A percentile compares a stretch with the other conserved stretches of the same genome.
These are phyloP conservation scores for Trigoniulus corallinus DNA, from an alignment of 1,140 invertebrate genomes.

Conservation along the genomic window DNA sequence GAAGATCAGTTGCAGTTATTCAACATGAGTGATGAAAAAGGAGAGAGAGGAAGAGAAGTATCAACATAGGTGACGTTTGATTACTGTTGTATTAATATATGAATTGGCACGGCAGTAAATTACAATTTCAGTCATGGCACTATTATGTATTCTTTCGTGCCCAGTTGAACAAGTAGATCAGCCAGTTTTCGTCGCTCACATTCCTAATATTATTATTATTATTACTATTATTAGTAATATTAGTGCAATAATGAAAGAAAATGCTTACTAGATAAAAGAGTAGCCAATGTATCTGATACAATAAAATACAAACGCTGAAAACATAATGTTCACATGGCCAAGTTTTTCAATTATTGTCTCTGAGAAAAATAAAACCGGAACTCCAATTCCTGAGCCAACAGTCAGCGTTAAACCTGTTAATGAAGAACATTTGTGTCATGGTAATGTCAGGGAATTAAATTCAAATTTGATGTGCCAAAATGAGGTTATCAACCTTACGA, in stretches of 20 bases:
- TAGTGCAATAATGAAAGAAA: not conserved
- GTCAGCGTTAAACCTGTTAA: constrained; percentile 55
- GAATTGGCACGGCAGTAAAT: too few relatives aligned
- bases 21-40: too few relatives aligned
- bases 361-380: constrained; percentile 61
- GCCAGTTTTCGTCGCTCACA: not conserved
- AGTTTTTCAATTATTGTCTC: constrained; percentile 60
- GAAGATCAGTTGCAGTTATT: too few relatives aligned
- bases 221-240: not conserved
- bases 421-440: too few relatives aligned
- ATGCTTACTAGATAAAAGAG: constrained; percentile 53
- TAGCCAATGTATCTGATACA: constrained; percentile 60
- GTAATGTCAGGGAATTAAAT: too few relatives aligned
- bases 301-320: constrained; percentile 62
- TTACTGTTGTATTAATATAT: too few relatives aligned
- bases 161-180: not conserved
- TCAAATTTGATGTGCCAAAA: too few relatives aligned
- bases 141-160: too few relatives aligned
- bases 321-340: constrained; percentile 62
- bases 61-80: too few relatives aligned
- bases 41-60: too few relatives aligned
- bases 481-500: too few relatives aligned
- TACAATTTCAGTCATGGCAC: too few relatives aligned
- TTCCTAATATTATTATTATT: not conserved
- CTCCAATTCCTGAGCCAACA: constrained; percentile 56